Evolutionary conservation across 2,888 invertebrate species (phyloP), one percentile per base, ranked within the genome.

Genomic region (Dicycla oo): DNA sequence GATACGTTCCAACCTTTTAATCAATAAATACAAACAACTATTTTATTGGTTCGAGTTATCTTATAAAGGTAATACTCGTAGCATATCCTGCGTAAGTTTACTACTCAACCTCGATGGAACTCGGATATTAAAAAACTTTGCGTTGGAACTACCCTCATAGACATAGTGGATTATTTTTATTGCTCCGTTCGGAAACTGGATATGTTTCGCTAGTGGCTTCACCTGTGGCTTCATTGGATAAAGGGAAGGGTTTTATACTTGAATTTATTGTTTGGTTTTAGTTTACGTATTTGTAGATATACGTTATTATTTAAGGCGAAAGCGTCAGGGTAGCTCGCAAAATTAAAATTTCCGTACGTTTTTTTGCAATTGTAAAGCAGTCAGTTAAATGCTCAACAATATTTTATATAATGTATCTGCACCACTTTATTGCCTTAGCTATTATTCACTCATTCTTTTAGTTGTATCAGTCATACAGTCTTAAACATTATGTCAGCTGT

Each of bases 101-200:
- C 15, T 40, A 26, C 71, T 51, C 8, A 54, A 53, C 34, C 63
- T 15, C 43, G 18, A 30, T 63, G 43, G 60, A 61, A 61, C 62
- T 38, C 13, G 2, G 82, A 71, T 81, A 81, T 81, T 81, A 81
- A 75, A 81, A 78, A 81, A 81, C 70, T 81, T 81, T 69, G 58
- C 43, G n/a, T 45, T 78, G 45, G 38, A 78, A 69, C 79, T 69
- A 56, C 69, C 34, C 53, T 60, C 18, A 56, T 49, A 10, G 58
- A 78, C 20, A 69, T 78, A 80, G 78, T 67, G 73, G 73, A 73
- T 83, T 83, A 54, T 80, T 83, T 80, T 80, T 73, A 83, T 79
- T 83, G 69, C 54, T 64, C 13, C 23, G 10, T 23, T 65, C 45
- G 40, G 62, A 56, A 57, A 82, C 26, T 69, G 38, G 61, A 49